A percentile compares a stretch with the other conserved stretches of the same genome.
phyloP scores from a whole-genome alignment of 2,797 vertebrate genomes.

The Threskiornis aethiopicus region DNA sequence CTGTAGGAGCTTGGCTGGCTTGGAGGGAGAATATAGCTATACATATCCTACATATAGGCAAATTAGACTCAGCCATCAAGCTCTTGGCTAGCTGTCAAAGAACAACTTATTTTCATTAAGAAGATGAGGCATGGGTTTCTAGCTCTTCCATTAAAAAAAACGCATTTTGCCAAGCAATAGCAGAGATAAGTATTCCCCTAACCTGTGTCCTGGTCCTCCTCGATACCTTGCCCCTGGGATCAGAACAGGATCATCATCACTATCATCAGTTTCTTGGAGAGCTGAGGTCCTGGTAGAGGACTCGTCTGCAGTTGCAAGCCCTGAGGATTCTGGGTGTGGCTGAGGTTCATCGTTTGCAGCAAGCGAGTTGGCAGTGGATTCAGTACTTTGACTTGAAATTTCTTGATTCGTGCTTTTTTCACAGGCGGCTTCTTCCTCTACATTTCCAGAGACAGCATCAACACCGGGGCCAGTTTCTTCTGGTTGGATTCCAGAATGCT shows the following conservation, averaged over 20 bases:
- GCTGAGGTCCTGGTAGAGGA: slow-evolving; percentile 71
- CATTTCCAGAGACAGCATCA: not conserved
- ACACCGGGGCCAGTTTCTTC: not conserved
- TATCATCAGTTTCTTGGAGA: slow-evolving; percentile 93
- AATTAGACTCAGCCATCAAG: not conserved
- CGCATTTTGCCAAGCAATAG: not conserved
- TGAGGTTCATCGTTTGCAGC: slow-evolving; percentile 18
- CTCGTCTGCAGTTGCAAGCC: slow-evolving; percentile 59
- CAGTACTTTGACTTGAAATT: not conserved
- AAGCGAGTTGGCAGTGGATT: not conserved
- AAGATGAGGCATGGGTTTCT: not conserved
- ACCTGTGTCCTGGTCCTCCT: slow-evolving; percentile 92
- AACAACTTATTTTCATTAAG: not conserved
- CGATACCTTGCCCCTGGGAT: slow-evolving; percentile 91
- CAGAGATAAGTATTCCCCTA: not conserved
- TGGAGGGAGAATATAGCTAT: not conserved
- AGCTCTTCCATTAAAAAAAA: not conserved
- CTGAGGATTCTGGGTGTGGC: slow-evolving; percentile 70
- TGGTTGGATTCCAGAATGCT: slow-evolving; percentile 38
- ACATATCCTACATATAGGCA: not conserved
- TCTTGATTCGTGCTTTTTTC: slow-evolving; percentile 8
- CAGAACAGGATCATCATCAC: slow-evolving; percentile 93
- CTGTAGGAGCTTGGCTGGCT: not conserved
- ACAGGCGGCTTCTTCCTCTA: slow-evolving; percentile 12
- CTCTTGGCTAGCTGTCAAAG: not conserved